Evolutionary conservation across 1,140 invertebrate genomes (phyloP), one percentile per base, ranked within the genome.

Genomic region (Cydia strobilella): DNA sequence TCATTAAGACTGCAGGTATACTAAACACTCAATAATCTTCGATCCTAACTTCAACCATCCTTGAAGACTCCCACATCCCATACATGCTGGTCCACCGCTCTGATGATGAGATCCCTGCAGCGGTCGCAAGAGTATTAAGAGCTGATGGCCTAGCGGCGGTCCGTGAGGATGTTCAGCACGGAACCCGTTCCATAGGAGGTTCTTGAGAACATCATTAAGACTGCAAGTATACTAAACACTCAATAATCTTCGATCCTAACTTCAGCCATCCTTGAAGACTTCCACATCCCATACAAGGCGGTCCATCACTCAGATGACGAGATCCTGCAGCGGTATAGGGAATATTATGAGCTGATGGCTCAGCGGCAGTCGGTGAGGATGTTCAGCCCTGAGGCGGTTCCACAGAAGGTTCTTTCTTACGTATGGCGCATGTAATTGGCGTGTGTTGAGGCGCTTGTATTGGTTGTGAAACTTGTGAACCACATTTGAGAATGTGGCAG

Each of bases 191-290:
- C 97, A 2, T 92, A 95, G 54, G 94, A 96, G 79, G 92, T 97
- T 23, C 94, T 98, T 74, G 94, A 95, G 73, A 96, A 97, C 83
- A 96, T 98, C 76, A 95, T 98, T 63, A 95, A 93, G 85, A 95
- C 96, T 20, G 97, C 97, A 83, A 91, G 93, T n/a, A n/a, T 93
- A 80, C 79, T 77, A 74, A 74, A 45, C 71, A 31, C 71, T 25
- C 25, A 27, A 27, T 27, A 27, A 27, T 80, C 94, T 0, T 84
- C 92, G n/a, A 86, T 91, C n/a, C 86, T 94, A 0, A 90, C 93
- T n/a, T 94, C 96, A 42, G 95, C 95, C 4, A 91, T 97, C 54
- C 94, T 95, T 0, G 94, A 94, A 80, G 94, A 96, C 79, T 88
- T 94, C 25, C 96, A 97, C 83, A 88, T 97, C 23, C 94, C 94